A percentile compares a stretch with the other conserved stretches of the same genome.
Evolutionary conservation across 2,888 invertebrate genomes (phyloP).

Genomic region (Frankliniella intonsa): DNA sequence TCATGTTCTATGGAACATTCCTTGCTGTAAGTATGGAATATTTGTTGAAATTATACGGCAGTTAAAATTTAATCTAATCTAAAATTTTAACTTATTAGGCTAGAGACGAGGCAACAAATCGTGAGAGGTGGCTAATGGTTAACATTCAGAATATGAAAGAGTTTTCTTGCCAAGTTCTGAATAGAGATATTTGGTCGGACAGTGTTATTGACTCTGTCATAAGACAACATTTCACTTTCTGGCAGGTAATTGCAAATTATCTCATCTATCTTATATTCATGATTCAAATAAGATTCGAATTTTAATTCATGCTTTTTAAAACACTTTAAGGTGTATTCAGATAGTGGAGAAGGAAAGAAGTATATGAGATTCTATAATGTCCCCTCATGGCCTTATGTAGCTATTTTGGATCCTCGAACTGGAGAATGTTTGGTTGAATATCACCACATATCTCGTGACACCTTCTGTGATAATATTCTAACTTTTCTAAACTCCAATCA

Average conservation of each 20-base stretch:
- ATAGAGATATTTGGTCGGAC: slow-evolving; percentile 14
- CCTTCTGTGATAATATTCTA: slow-evolving; percentile 20
- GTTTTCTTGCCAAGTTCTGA: slow-evolving; percentile 13
- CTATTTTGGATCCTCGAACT: slow-evolving; percentile 6
- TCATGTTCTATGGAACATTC: slow-evolving; percentile 8
- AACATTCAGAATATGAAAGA: slow-evolving; percentile 17
- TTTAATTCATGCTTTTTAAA: neutral
- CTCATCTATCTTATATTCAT: neutral
- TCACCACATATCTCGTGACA: slow-evolving; percentile 2
- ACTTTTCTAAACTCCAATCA: neutral
- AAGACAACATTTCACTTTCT: neutral
- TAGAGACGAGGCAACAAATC: slow-evolving; percentile 1
- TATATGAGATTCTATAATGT: slow-evolving; percentile 21
- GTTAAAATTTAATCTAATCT: neutral
- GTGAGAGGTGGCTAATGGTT: slow-evolving; percentile 6
- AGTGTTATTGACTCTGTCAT: slow-evolving; percentile 1
- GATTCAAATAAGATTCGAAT: no score
- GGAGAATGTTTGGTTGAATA: slow-evolving; percentile 20
- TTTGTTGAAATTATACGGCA: neutral
- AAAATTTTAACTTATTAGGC: neutral
- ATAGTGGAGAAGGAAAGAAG: slow-evolving; percentile 2
- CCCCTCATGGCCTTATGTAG: neutral
- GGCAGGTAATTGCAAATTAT: neutral
- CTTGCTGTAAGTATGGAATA: neutral
- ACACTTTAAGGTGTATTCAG: neutral